Evolutionary conservation across 2,888 invertebrate species (phyloP).

Genomic region (Drosophila paracracens): DNA sequence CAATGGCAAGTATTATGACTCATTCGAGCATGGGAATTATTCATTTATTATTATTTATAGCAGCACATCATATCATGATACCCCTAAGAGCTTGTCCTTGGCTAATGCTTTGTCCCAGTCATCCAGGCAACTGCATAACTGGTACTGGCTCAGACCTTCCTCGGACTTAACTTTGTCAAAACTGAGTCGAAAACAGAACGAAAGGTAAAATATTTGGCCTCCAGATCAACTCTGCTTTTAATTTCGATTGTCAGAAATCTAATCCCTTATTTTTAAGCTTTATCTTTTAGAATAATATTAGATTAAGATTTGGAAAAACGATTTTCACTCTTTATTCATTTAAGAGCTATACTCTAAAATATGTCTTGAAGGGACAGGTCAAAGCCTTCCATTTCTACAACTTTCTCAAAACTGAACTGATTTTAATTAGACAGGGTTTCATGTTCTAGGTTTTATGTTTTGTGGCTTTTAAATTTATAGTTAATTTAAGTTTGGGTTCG

Average conservation of each 20-base stretch:
- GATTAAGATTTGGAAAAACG: background rate
- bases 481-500: background rate
- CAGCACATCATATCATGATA: background rate
- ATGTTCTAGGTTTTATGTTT: background rate
- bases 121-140: no score
- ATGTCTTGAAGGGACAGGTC: fast-evolving
- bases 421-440: background rate
- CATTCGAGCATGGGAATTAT: conserved; percentile 20
- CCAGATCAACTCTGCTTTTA: background rate
- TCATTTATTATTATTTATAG: conserved; percentile 1
- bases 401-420: background rate
- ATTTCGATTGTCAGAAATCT: background rate
- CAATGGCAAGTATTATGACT: conserved; percentile 35
- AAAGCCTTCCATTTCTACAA: background rate
- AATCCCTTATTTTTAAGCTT: background rate
- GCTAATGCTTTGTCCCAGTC: background rate
- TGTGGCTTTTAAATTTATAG: background rate
- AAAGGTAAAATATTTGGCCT: background rate
- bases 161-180: background rate
- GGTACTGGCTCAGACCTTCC: background rate
- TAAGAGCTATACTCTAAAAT: background rate
- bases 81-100: background rate
- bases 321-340: background rate
- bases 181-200: background rate
- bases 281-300: background rate